A percentile compares a stretch with the other conserved stretches of the same genome.
Evolutionary conservation across 2,113 vertebrate genomes (phyloP).

Genomic region (Antechinus stuartii): DNA sequence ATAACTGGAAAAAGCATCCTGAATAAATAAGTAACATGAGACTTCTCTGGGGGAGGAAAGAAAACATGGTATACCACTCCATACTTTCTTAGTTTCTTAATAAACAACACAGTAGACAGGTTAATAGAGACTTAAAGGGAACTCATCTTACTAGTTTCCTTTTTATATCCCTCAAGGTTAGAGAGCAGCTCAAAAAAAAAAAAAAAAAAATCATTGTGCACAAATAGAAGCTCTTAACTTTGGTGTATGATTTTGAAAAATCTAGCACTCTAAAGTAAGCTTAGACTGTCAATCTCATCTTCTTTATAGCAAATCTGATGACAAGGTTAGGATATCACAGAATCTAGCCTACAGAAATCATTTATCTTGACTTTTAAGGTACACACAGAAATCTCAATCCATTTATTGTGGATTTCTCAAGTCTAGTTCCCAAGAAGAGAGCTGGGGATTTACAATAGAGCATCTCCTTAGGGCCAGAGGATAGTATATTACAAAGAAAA

Average conservation of each 20-base stretch:
- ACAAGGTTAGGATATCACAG: not conserved
- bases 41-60: not conserved
- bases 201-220: conserved; percentile 14
- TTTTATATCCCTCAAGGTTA: conserved; percentile 34
- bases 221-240: conserved; percentile 46
- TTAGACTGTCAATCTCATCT: conserved; percentile 18
- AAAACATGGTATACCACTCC: conserved; percentile 14
- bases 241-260: conserved; percentile 41
- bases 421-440: not conserved
- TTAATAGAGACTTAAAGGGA: conserved; percentile 53
- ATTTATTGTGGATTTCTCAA: not conserved
- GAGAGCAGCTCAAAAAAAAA: conserved; percentile 49
- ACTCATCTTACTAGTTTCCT: conserved; percentile 39
- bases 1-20: conserved; percentile 49
- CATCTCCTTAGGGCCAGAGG: not conserved
- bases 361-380: not conserved
- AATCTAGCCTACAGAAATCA: not conserved
- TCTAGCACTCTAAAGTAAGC: conserved; percentile 22
- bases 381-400: not conserved
- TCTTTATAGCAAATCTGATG: conserved; percentile 1
- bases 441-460: not conserved
- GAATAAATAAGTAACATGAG: conserved; percentile 59
- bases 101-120: conserved; percentile 42
- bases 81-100: conserved; percentile 51
- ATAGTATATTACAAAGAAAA: not conserved